phyloP scores from a whole-genome alignment of 1,140 invertebrate genomes.

The Drosophila sechellia region DNA sequence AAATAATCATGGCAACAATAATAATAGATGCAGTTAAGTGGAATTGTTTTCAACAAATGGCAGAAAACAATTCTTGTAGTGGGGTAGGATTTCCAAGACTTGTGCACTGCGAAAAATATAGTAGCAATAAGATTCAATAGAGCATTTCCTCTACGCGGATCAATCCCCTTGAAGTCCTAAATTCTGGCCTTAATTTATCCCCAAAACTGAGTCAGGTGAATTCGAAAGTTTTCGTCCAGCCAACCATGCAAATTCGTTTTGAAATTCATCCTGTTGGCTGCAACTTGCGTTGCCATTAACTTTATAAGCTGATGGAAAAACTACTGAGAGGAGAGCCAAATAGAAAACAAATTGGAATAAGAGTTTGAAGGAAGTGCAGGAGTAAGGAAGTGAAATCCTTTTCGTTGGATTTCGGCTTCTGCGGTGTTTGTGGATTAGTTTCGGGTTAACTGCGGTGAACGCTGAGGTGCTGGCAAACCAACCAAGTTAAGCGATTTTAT shows the following conservation, averaged over 20 bases:
- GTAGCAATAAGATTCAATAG: background rate
- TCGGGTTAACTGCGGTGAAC: slow-evolving; percentile 12
- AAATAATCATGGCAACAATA: slow-evolving; percentile 35
- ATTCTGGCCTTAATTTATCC: slow-evolving; percentile 19
- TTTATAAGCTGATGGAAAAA: slow-evolving; percentile 21
- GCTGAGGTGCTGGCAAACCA: background rate
- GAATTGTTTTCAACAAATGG: slow-evolving; percentile 15
- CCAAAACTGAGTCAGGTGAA: slow-evolving; percentile 40
- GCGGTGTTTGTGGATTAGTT: slow-evolving; percentile 25
- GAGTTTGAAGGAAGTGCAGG: slow-evolving; percentile 8
- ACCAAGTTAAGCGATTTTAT: background rate
- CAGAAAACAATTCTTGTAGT: slow-evolving; percentile 3
- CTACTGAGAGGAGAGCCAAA: background rate
- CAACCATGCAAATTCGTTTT: slow-evolving; percentile 30
- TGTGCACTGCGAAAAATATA: background rate
- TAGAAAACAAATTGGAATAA: slow-evolving; percentile 18
- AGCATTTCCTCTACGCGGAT: too few relatives aligned
- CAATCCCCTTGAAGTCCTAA: background rate
- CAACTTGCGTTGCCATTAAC: slow-evolving; percentile 45
- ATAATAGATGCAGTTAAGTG: slow-evolving; percentile 54
- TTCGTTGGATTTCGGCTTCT: slow-evolving; percentile 22
- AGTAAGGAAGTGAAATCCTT: slow-evolving; percentile 4
- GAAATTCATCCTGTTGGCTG: slow-evolving; percentile 45
- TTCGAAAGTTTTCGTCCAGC: slow-evolving; percentile 22
- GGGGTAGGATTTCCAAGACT: slow-evolving; percentile 2